A percentile compares a stretch with the other conserved stretches of the same genome.
Evolutionary conservation across 2,797 vertebrate species (phyloP).

Genomic region (Thamnophis elegans): DNA sequence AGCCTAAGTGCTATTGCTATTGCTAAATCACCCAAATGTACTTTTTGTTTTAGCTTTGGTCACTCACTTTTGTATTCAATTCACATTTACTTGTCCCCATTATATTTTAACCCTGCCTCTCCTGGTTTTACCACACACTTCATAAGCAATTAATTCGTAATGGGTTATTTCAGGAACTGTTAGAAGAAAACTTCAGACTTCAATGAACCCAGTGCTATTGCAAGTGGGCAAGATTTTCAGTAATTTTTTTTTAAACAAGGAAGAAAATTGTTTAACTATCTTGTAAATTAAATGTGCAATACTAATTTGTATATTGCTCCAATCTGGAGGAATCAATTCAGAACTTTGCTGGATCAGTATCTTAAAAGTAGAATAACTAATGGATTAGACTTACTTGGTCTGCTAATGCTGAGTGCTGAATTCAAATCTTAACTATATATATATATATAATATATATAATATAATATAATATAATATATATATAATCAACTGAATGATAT

Average conservation of each 20-base stretch:
- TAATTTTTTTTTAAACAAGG: not conserved
- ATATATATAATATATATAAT: too few species aligned
- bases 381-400: not conserved
- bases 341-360: not conserved
- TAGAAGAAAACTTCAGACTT: not conserved
- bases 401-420: not conserved
- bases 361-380: not conserved
- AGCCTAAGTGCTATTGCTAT: too few species aligned
- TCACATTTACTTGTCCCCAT: not conserved
- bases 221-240: not conserved
- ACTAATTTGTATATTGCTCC: not conserved
- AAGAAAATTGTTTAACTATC: not conserved
- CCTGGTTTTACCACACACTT: not conserved
- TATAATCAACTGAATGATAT: conserved; percentile 18
- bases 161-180: not conserved
- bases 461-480: too few species aligned
- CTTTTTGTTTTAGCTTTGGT: not conserved
- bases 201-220: not conserved
- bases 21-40: too few species aligned
- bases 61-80: not conserved
- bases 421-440: not conserved
- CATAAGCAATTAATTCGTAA: not conserved
- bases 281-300: not conserved
- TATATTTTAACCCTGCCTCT: not conserved
- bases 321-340: not conserved